Evolutionary conservation across 2,888 invertebrate genomes (phyloP).

Genomic region (Leucozona laternaria): DNA sequence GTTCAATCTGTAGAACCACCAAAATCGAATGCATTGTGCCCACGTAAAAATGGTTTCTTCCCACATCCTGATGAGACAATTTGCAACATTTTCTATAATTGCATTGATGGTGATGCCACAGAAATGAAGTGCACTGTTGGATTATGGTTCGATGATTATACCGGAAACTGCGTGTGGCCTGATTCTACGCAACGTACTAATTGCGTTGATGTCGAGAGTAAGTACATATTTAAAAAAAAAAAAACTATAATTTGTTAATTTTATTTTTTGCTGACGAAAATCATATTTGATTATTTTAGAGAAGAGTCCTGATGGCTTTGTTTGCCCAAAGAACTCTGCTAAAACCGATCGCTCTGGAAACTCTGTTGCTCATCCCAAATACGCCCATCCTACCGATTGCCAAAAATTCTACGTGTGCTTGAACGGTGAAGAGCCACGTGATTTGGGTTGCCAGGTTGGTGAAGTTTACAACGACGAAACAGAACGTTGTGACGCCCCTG

Average conservation of each 20-base stretch:
- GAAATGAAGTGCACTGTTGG: constrained; percentile 94
- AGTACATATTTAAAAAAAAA: constrained; percentile 78
- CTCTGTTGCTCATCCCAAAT: constrained; percentile 92
- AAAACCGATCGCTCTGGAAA: constrained; percentile 88
- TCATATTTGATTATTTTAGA: constrained; percentile 84
- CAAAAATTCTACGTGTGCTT: constrained; percentile 96
- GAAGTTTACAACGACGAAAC: constrained; percentile 95
- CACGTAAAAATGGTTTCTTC: constrained; percentile 95
- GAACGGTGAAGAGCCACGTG: constrained; percentile 93
- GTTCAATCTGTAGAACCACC: constrained; percentile 88
- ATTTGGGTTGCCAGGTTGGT: constrained; percentile 93
- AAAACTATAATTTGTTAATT: neutral
- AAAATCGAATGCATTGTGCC: constrained; percentile 88
- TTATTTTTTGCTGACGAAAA: neutral
- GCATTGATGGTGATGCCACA: constrained; percentile 92
- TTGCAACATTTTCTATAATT: constrained; percentile 95
- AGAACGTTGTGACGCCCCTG: constrained; percentile 94
- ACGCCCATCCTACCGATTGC: constrained; percentile 93
- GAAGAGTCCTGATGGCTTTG: constrained; percentile 92
- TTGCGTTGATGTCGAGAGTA: constrained; percentile 86
- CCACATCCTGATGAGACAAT: constrained; percentile 92
- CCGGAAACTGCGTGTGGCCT: constrained; percentile 96
- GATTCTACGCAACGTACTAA: constrained; percentile 91
- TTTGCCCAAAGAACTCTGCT: constrained; percentile 90
- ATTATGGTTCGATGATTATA: constrained; percentile 94